Evolutionary conservation across 2,113 vertebrate species (phyloP), one percentile per base, ranked within the genome.

Genomic region (Cettia cetti): DNA sequence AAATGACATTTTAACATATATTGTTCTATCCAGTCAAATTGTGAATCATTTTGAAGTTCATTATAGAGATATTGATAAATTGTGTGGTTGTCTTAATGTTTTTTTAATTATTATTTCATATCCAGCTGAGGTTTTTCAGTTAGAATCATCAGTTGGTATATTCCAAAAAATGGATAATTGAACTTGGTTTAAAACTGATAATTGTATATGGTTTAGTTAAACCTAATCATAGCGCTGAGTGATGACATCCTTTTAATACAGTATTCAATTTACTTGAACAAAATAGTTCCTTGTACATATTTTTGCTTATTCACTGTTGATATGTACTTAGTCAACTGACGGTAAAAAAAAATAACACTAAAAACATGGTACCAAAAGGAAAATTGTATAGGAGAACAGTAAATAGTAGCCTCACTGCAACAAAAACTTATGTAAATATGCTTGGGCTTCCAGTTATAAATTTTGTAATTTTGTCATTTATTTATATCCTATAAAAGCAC

Each of bases 401-500:
- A 97, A 97, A 97, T 92, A 98, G 97, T 98, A 97, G 98, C 98
- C 98, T 99, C 98, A 98, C 98, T 98, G 98, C 98, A 98, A 98
- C 97, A 98, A 98, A 99, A 97, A 98, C 96, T 86, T 96, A 84
- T 99, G 99, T 99, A 99, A 97, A 99, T 99, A 99, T 98, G 99
- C 99, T 99, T 99, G 99, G 99, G 99, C 99, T 99, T 99, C 99
- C 99, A 99, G 98, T 99, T 99, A 99, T 98, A 98, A 97, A 99
- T 99, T 99, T 99, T 99, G 98, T 99, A 99, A 99, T 98, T 99
- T 99, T 98, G 95, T 98, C 99, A 98, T 98, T 99, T 99, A 99
- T 99, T 99, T 99, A 99, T 99, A 99, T 98, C 99, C 98, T 99
- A 99, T 98, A 98, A 99, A 98, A 99, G 98, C 99, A 99, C 99